These are phyloP conservation scores for Globodera ellingtonae DNA, from an alignment of 1,140 invertebrate genomes.

Conservation along the genomic window DNA sequence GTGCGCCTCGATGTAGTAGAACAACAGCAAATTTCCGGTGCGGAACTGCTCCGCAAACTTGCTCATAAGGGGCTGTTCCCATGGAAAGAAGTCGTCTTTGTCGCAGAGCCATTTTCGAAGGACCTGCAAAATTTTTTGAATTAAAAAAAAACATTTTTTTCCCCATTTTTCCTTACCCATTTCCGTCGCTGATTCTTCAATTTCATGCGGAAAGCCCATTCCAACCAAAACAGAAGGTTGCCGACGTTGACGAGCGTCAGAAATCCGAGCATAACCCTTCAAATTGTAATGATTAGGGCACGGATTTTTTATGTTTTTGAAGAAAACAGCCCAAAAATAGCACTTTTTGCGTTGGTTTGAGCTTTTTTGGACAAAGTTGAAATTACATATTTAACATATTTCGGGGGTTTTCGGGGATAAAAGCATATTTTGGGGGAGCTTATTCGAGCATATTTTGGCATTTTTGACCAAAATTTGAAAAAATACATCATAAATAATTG, in stretches of 20 bases:
- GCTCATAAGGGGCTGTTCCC: conserved; percentile 17
- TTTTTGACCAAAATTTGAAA: too few relatives aligned
- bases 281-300: not conserved
- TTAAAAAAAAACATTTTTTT: not conserved
- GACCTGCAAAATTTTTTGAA: conserved; percentile 19
- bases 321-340: too few relatives aligned
- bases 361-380: too few relatives aligned
- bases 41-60: conserved; percentile 33
- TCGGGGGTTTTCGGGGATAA: too few relatives aligned
- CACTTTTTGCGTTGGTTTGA: too few relatives aligned
- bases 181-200: not conserved
- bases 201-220: conserved; percentile 36
- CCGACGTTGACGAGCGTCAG: conserved; percentile 29
- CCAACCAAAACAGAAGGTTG: conserved; percentile 39
- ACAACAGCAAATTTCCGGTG: conserved; percentile 38
- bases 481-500: too few relatives aligned
- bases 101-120: conserved; percentile 35
- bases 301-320: too few relatives aligned
- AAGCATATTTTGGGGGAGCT: too few relatives aligned
- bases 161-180: conserved; percentile 11
- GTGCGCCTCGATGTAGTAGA: conserved; percentile 44
- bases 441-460: too few relatives aligned
- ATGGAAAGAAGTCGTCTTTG: conserved; percentile 29
- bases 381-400: too few relatives aligned
- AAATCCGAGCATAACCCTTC: conserved; percentile 40